Evolutionary conservation across 2,113 vertebrate genomes (phyloP), one percentile per base, ranked within the genome.

Genomic region (Chelonoidis abingdonii): DNA sequence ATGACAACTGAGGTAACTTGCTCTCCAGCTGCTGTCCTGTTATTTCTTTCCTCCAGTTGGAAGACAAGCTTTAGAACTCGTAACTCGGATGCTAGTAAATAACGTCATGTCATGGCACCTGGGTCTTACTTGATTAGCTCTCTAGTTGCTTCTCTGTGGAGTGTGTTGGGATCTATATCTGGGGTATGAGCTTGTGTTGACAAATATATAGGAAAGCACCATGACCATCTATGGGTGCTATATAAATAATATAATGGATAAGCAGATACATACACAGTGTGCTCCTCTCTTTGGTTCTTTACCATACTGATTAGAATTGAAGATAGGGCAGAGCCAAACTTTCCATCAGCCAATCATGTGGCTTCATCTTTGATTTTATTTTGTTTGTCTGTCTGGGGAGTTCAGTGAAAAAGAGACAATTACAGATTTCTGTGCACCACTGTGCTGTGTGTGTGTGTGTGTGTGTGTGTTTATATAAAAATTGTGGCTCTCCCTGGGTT

Each of bases 151-250:
- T 91, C 52, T 80, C 6, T n/a, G 84, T 19, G 22, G 31, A 31
- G 31, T 65, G 9, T 14, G 17, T 86, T 87, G 31, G 14, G 14
- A 2, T 86, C 5, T 80, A 2, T 25, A 17, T 49, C 22, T 50
- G 86, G 52, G 49, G 29, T 6, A 4, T 24, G 49, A 54, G 35
- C 5, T 0, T 38, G 19, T 0, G 65, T 35, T 83, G 83, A 69
- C 76, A 35, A 19, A 22, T 0, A 1, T 49, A 62, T 3, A 16
- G 76, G 41, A 0, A 0, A 19, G 21, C 0, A 0, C 59, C 62
- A 27, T 54, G 38, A 21, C 78, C 69, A 86, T 86, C 17, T 1
- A 1, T 0, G 0, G 9, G 17, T 72, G 56, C n/a, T 56, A 25
- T 53, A 35, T 79, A 24, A 76, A 35, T 53, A 5, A n/a, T 0